These are phyloP conservation scores for Thereva unica DNA, from an alignment of 2,888 invertebrate species.

Conservation along the genomic window DNA sequence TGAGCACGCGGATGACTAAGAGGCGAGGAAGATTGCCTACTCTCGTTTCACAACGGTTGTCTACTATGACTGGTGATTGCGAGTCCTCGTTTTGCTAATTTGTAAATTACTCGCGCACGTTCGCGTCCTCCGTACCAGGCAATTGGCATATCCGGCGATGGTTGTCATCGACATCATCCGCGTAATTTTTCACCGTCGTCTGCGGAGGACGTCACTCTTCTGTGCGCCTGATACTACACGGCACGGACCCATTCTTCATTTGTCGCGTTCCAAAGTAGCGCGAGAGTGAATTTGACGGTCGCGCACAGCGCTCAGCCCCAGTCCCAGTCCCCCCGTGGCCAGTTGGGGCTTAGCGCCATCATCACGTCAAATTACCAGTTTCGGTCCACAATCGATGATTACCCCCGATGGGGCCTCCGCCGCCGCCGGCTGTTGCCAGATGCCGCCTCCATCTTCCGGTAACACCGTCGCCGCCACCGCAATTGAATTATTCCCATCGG, in stretches of 20 bases:
- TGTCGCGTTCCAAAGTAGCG: too few relatives aligned
- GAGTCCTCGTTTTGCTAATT: slow-evolving; percentile 33
- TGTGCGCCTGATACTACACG: too few relatives aligned
- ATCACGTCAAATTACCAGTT: not conserved
- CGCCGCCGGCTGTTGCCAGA: slow-evolving; percentile 6
- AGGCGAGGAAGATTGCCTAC: slow-evolving; percentile 16
- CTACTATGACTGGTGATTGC: too few relatives aligned
- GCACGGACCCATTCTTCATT: too few relatives aligned
- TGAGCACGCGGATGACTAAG: slow-evolving; percentile 22
- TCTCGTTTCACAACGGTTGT: slow-evolving; percentile 7
- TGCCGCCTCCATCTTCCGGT: slow-evolving; percentile 35
- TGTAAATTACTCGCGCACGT: slow-evolving; percentile 37
- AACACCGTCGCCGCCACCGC: slow-evolving; percentile 1
- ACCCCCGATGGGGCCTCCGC: not conserved
- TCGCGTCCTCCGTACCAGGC: slow-evolving; percentile 30
- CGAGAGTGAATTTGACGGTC: too few relatives aligned
- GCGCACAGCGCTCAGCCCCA: not conserved
- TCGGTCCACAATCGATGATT: slow-evolving; percentile 7
- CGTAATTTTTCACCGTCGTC: slow-evolving; percentile 33
- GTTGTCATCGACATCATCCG: slow-evolving; percentile 32
- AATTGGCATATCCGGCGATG: slow-evolving; percentile 38
- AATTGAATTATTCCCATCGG: slow-evolving; percentile 13
- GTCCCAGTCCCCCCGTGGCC: not conserved
- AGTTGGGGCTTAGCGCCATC: slow-evolving; percentile 29
- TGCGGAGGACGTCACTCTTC: not conserved